Conservation (phyloP, 2,797 vertebrate genomes). For the Falco biarmicus region DNA sequence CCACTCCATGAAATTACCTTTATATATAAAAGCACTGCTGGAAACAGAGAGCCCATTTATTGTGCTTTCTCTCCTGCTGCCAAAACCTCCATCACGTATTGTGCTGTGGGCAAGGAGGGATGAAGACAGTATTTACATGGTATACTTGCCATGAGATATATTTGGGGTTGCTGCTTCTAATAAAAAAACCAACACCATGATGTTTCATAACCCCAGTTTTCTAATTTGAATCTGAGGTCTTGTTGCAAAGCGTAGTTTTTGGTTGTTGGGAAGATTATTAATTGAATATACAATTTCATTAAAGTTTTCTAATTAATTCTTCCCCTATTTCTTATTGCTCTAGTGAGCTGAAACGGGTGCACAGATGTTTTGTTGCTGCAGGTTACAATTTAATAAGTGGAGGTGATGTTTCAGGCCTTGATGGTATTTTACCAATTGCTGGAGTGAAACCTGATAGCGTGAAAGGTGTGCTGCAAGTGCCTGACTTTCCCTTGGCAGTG, state of each 20-base stretch:
- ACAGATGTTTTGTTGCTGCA: not conserved
- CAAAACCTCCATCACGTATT: fast-evolving
- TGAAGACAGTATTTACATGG: not conserved
- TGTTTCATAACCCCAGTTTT: not conserved
- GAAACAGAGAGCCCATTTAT: not conserved
- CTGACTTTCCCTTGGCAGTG: not conserved
- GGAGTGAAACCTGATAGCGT: not conserved
- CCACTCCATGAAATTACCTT: not conserved
- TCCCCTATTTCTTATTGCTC: not conserved
- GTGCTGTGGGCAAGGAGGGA: not conserved
- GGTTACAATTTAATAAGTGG: not conserved
- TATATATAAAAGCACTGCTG: not conserved
- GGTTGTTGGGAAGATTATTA: not conserved
- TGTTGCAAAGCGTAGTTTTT: not conserved
- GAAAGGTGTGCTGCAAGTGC: not conserved
- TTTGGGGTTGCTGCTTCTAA: not conserved
- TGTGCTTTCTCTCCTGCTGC: not conserved
- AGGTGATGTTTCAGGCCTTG: not conserved
- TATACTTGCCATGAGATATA: not conserved
- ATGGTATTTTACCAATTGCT: not conserved
- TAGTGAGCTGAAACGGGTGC: fast-evolving
- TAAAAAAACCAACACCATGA: not conserved
- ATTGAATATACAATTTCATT: fast-evolving
- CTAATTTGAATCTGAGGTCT: not conserved
- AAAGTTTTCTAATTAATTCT: not conserved